These are phyloP conservation scores for Phocides pigmalion DNA, from an alignment of 1,140 invertebrate genomes.

Conservation along the genomic window DNA sequence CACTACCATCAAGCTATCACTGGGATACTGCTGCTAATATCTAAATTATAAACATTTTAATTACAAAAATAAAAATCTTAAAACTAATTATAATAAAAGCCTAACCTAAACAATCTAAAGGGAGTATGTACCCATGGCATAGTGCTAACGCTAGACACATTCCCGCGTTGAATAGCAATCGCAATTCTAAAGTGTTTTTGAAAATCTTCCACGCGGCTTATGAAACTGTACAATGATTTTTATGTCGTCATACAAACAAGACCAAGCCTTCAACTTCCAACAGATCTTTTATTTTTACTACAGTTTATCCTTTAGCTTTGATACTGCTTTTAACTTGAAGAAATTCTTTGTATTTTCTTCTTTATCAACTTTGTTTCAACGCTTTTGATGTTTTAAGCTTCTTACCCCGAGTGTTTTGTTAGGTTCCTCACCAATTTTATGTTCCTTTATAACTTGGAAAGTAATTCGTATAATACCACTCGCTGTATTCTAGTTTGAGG, in stretches of 20 bases:
- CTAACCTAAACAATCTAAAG: too few relatives aligned
- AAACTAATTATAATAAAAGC: too few relatives aligned
- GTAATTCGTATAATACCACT: constrained; percentile 4
- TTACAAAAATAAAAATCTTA: too few relatives aligned
- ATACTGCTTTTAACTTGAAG: constrained; percentile 23
- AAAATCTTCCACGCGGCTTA: too few relatives aligned
- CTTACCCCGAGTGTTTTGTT: constrained; percentile 23
- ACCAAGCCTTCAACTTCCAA: not conserved
- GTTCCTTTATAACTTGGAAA: constrained; percentile 15
- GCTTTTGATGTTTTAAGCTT: constrained; percentile 31
- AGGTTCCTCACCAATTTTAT: constrained; percentile 21
- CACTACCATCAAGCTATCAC: too few relatives aligned
- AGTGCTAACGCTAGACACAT: too few relatives aligned
- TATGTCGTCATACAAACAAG: not conserved
- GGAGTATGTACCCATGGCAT: too few relatives aligned
- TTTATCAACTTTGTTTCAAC: constrained; percentile 27
- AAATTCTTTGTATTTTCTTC: constrained; percentile 30
- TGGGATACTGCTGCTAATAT: too few relatives aligned
- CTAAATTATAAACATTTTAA: too few relatives aligned
- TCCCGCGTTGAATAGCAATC: too few relatives aligned
- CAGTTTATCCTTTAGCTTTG: constrained; percentile 28
- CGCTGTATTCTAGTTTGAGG: too few relatives aligned
- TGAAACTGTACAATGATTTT: not conserved
- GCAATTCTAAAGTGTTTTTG: too few relatives aligned
- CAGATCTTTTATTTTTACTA: constrained; percentile 13